Evolutionary conservation across 1,140 invertebrate genomes (phyloP).

Genomic region (Asobara japonica): DNA sequence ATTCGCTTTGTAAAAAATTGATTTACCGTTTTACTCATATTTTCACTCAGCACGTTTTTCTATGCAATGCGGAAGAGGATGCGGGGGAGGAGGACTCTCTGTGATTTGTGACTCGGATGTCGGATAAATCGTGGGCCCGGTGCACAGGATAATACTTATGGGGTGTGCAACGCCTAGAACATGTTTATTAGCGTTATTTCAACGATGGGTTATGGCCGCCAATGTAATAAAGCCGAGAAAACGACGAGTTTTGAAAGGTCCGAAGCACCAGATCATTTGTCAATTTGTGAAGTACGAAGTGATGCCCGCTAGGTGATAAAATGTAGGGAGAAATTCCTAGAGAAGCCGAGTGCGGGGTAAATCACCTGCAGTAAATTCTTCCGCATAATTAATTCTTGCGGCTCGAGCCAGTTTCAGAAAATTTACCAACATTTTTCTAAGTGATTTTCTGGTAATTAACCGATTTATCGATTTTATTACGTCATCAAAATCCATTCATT

Average conservation of each 20-base stretch:
- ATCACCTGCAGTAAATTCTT: too few species aligned
- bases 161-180: constrained; percentile 33
- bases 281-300: not conserved
- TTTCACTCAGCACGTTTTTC: not conserved
- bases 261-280: not conserved
- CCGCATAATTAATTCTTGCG: too few species aligned
- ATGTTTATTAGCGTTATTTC: constrained; percentile 43
- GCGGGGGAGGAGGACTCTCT: constrained; percentile 32
- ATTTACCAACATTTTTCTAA: too few species aligned
- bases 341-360: too few species aligned
- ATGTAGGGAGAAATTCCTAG: not conserved
- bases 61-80: constrained; percentile 27
- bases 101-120: constrained; percentile 43
- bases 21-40: not conserved
- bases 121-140: constrained; percentile 34
- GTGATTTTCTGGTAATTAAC: too few species aligned
- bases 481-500: too few species aligned
- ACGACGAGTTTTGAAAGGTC: not conserved
- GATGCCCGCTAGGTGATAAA: not conserved
- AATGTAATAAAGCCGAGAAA: not conserved
- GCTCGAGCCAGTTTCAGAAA: too few species aligned
- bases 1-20: too few species aligned
- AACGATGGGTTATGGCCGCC: not conserved
- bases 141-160: constrained; percentile 6
- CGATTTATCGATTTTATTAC: too few species aligned